Conservation (phyloP, 2,113 vertebrate genomes). For the Antennarius striatus region DNA sequence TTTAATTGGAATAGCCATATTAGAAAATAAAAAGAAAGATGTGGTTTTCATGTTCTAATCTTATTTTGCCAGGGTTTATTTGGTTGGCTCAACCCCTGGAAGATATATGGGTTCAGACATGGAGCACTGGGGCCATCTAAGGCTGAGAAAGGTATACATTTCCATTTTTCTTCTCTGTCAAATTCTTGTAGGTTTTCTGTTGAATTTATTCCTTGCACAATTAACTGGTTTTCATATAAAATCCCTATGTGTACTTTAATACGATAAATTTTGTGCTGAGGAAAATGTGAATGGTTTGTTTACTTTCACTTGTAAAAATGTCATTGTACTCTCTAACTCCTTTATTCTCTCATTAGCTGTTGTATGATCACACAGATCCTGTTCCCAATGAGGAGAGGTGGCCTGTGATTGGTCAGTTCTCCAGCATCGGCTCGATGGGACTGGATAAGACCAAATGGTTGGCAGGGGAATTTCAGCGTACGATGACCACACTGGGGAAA, state of each 20-base stretch:
- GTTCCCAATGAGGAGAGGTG: conserved; percentile 77
- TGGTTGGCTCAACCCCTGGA: conserved; percentile 92
- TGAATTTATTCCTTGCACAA: background rate
- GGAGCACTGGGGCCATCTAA: conserved; percentile 95
- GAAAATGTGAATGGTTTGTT: too few relatives aligned
- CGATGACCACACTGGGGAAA: conserved; percentile 81
- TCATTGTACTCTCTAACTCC: background rate
- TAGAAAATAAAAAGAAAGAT: background rate
- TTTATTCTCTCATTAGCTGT: conserved; percentile 61
- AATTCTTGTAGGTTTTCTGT: background rate
- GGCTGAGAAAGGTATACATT: conserved; percentile 88
- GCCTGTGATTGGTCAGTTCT: conserved; percentile 94
- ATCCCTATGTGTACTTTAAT: too few relatives aligned
- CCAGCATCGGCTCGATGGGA: conserved; percentile 96
- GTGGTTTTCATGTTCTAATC: background rate
- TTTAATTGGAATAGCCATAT: background rate
- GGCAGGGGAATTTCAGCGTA: conserved; percentile 90
- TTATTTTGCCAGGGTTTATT: conserved; percentile 83
- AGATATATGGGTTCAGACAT: conserved; percentile 88
- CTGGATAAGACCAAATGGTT: conserved; percentile 92
- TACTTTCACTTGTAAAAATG: background rate
- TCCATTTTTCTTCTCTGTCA: background rate
- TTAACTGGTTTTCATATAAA: background rate
- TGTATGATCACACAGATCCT: conserved; percentile 76
- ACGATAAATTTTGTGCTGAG: too few relatives aligned